Base-by-base conservation (phyloP, 2,888 invertebrate genomes). In the Xestia rhomboidea region DNA sequence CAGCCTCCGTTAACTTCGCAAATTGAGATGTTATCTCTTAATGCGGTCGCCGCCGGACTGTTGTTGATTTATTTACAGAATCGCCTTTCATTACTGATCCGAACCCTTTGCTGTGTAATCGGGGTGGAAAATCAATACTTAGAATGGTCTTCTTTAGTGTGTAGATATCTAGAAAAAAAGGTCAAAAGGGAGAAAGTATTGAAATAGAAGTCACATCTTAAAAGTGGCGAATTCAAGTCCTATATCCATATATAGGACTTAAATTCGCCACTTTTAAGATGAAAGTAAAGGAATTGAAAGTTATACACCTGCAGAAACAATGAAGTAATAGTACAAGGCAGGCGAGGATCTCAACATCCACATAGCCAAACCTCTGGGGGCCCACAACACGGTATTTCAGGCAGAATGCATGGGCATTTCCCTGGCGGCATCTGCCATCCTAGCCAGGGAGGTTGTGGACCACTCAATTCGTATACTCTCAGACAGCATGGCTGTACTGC, bases 1-100 rank as follows among this genome's bases (percentile, higher is more conserved):
- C 81, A 73, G 81, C 75, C 86, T 82, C 89, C 82, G 87, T 84
- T 81, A 93, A 93, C 90, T 94, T 93, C 91, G 92, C 92, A 94
- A 95, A 95, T 95, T 94, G 93, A 92, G 94, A 95, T 95, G 89
- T 94, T 91, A 95, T 95, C 95, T 94, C 90, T 92, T 94, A 94
- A 95, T 93, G 90, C 93, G 87, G 88, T 89, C 91, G 88, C 90
- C 84, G 77, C 72, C 81, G 85, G 86, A 83, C 87, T 76, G 87
- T 88, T 83, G 89, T 87, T 88, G 91, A 91, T 92, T 91, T 89
- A 90, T 91, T 90, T 89, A 87, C 66, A 77, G 86, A 82, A 79
- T 82, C 66, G 72, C 67, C 78, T 82, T 70, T 85, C 87, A 77
- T 88, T 88, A 81, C 78, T 66, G 44, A 68, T 83, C 30, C 60